Evolutionary conservation across 2,888 invertebrate species (phyloP), one percentile per base, ranked within the genome.

Genomic region (Mythimna albipuncta): DNA sequence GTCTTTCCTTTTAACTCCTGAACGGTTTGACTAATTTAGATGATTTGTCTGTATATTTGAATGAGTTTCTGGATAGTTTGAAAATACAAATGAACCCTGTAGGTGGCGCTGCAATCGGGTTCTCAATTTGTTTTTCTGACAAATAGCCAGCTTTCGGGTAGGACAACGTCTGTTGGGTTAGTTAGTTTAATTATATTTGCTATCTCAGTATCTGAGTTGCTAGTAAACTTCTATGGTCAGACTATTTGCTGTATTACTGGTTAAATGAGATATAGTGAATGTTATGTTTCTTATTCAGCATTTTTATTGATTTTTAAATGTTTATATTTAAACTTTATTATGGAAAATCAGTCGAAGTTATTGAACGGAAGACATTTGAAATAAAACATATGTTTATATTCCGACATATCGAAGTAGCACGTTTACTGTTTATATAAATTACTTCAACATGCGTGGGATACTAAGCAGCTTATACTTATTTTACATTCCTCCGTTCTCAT

Each of bases 371-470:
- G 1, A 26, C 21, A 38, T 2, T 47, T 41, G 21, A 57, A 0
- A 35, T 55, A 7, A 41, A 41, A 13, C 32, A 72, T 41, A 66
- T 62, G 54, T 66, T 63, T 59, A 59, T 44, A 38, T 59, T 66
- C 13, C 16, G 6, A 54, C 54, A 13, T 59, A 54, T 67, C 26
- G 58, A 50, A 65, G 21, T 47, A 54, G 26, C n/a, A 6, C 3
- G 41, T 71, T 54, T 47, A 57, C 47, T 44, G 19, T 63, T 72
- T 16, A 58, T 67, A 44, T 67, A 44, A 47, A 55, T 66, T 64
- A 38, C 55, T 67, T 35, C 47, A 57, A 75, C 68, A 55, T 19
- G 55, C 62, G 70, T 71, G 64, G 68, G 57, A 69, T 58, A 57
- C 11, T 66, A 57, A 72, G 47, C 21, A 54, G 55, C 47, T 54